Conservation (phyloP, 2,888 invertebrate species). For the Cephus runcator region DNA sequence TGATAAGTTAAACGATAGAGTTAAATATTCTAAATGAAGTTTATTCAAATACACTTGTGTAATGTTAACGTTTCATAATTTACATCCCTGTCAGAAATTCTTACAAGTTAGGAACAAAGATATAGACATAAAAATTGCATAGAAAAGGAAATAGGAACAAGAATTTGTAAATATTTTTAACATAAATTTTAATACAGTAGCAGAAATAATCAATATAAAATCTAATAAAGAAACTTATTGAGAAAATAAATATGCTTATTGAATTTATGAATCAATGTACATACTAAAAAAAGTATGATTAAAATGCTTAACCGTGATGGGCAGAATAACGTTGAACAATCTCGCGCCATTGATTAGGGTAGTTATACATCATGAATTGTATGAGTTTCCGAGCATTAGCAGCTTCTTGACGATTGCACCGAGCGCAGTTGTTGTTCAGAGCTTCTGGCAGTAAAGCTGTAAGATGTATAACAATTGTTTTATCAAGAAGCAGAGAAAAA, state of each 20-base stretch:
- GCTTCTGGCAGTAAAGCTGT: conserved; percentile 70
- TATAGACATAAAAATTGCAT: too few relatives aligned
- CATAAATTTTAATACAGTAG: background rate
- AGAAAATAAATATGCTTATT: background rate
- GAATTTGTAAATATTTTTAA: background rate
- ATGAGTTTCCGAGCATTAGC: conserved; percentile 68
- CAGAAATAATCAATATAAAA: background rate
- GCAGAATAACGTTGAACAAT: conserved; percentile 48
- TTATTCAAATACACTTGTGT: too few relatives aligned
- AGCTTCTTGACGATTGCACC: conserved; percentile 67
- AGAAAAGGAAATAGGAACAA: too few relatives aligned
- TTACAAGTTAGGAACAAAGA: too few relatives aligned
- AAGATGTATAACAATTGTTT: background rate
- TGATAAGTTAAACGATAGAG: background rate
- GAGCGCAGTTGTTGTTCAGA: conserved; percentile 67
- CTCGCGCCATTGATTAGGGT: conserved; percentile 69
- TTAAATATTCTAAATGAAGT: background rate
- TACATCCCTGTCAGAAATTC: too few relatives aligned
- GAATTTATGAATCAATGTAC: background rate
- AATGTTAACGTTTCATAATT: too few relatives aligned
- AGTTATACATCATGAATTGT: conserved; percentile 67
- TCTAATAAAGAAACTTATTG: background rate
- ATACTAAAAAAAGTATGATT: background rate
- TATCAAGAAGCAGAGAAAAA: background rate
- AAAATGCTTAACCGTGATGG: background rate